phyloP scores from a whole-genome alignment of 2,888 invertebrate genomes.

The Adelphocoris suturalis region DNA sequence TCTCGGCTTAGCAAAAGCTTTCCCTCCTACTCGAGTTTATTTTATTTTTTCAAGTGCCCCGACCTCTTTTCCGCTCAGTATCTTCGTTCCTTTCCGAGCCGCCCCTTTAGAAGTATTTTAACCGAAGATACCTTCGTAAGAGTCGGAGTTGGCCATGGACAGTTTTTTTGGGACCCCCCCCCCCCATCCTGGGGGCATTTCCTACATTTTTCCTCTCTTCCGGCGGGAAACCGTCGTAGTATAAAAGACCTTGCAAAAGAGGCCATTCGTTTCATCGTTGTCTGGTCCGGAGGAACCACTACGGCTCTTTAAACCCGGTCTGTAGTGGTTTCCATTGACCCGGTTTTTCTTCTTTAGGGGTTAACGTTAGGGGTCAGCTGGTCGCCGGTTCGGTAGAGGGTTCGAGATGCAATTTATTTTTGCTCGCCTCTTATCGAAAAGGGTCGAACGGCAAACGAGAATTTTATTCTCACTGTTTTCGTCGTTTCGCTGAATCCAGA shows the following conservation, averaged over 20 bases:
- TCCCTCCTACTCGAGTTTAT: constrained; percentile 52
- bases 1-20: constrained; percentile 43
- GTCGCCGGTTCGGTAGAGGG: not conserved
- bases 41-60: constrained; percentile 46
- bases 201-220: not conserved
- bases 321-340: constrained; percentile 21
- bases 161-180: not conserved
- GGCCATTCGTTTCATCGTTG: constrained; percentile 46
- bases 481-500: not conserved
- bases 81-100: constrained; percentile 6
- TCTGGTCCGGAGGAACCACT: constrained; percentile 14
- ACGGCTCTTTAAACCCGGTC: constrained; percentile 5
- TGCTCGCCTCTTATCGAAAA: constrained; percentile 28
- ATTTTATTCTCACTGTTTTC: constrained; percentile 18
- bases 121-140: not conserved
- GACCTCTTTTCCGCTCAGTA: not conserved
- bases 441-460: constrained; percentile 17
- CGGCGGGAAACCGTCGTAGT: not conserved
- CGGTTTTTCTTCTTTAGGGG: constrained; percentile 1
- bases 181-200: not conserved
- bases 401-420: constrained; percentile 2
- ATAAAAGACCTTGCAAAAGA: constrained; percentile 57
- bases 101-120: not conserved
- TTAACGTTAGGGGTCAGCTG: not conserved
- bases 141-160: not conserved